Evolutionary conservation across 2,888 invertebrate genomes (phyloP).

Genomic region (Amphipoea lucens): DNA sequence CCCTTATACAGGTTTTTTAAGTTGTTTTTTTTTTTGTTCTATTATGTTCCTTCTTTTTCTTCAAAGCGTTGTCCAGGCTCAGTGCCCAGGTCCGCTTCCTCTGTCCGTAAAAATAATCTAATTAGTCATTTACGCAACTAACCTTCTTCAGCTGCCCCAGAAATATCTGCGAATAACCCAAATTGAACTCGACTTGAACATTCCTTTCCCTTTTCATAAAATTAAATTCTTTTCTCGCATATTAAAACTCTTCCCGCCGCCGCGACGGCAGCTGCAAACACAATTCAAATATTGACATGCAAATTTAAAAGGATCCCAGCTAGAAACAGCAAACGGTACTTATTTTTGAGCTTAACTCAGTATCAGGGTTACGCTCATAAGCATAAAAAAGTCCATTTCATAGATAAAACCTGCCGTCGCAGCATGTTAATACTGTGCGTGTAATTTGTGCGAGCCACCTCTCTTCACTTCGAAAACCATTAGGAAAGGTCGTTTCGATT

Average conservation of each 20-base stretch:
- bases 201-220: conserved; percentile 33
- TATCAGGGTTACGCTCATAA: conserved; percentile 46
- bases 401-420: conserved; percentile 63
- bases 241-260: conserved; percentile 37
- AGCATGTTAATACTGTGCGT: conserved; percentile 58
- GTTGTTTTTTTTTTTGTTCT: conserved; percentile 69
- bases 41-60: conserved; percentile 53
- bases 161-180: conserved; percentile 24
- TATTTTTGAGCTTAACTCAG: conserved; percentile 40
- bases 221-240: conserved; percentile 44
- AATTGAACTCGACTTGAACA: conserved; percentile 28
- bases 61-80: conserved; percentile 7
- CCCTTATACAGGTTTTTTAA: conserved; percentile 93
- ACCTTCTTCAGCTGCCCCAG: conserved; percentile 38
- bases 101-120: conserved; percentile 7
- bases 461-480: conserved; percentile 65
- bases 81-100: background rate
- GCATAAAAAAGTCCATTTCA: conserved; percentile 59
- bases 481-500: conserved; percentile 68
- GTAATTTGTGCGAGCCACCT: conserved; percentile 61
- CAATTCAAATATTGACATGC: conserved; percentile 55
- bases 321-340: conserved; percentile 49
- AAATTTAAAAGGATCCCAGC: conserved; percentile 49
- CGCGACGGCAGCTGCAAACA: conserved; percentile 41
- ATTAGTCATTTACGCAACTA: conserved; percentile 27